Conservation (phyloP, 2,888 invertebrate genomes). For the Enchytraeus crypticus region DNA sequence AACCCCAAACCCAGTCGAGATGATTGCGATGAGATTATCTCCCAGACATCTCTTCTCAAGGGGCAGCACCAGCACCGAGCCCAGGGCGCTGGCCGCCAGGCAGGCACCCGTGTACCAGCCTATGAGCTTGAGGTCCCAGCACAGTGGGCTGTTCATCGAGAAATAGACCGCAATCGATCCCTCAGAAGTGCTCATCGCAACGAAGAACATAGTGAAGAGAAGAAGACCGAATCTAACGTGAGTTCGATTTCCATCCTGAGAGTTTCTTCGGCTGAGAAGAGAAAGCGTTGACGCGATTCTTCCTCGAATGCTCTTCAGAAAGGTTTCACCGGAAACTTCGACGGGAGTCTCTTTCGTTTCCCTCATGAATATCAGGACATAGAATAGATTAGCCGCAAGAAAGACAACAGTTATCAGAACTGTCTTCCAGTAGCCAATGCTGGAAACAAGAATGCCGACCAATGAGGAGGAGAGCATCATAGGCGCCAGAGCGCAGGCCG, state of each 20-base stretch:
- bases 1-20: background rate
- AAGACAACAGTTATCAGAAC: conserved; percentile 1
- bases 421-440: conserved; percentile 8
- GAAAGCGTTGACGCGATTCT: too few relatives aligned
- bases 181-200: background rate
- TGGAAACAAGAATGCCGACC: conserved; percentile 2
- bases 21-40: conserved; percentile 6
- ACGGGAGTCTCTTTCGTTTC: too few relatives aligned
- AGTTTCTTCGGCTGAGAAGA: too few relatives aligned
- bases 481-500: conserved; percentile 10
- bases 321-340: too few relatives aligned
- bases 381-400: conserved; percentile 10
- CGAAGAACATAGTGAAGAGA: conserved; percentile 7
- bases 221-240: too few relatives aligned
- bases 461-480: conserved; percentile 8
- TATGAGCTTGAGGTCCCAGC: conserved; percentile 7
- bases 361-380: conserved; percentile 16
- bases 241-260: too few relatives aligned
- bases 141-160: conserved; percentile 14
- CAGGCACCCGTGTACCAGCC: conserved; percentile 3
- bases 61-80: background rate
- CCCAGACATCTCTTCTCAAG: conserved; percentile 6
- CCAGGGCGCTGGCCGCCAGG: background rate
- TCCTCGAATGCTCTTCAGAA: too few relatives aligned
- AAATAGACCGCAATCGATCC: background rate